Percentiles rank a stretch among this genome's conserved stretches.
phyloP scores from a whole-genome alignment of 2,797 vertebrate species.

The Scleropages formosus region DNA sequence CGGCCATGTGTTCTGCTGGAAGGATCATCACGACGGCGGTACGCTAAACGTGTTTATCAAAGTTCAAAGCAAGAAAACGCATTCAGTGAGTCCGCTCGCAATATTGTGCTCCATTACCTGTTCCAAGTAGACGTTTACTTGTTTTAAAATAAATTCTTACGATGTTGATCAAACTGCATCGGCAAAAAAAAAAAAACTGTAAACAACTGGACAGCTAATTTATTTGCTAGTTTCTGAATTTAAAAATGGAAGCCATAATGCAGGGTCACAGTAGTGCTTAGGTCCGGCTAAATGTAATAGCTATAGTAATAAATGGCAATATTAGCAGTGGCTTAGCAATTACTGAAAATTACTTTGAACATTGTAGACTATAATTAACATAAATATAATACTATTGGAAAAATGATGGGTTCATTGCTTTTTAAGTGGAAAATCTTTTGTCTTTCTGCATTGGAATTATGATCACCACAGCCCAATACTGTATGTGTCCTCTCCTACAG shows the following conservation, averaged over 20 bases:
- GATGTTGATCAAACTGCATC: not conserved
- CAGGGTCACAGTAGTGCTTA: not conserved
- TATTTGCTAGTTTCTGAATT: too few species aligned
- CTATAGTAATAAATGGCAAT: not conserved
- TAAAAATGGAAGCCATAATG: not conserved
- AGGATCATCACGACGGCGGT: conserved; percentile 13
- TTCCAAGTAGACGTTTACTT: conserved; percentile 7
- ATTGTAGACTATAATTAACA: not conserved
- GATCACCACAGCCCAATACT: not conserved
- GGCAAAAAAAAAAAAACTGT: not conserved
- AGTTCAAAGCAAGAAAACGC: conserved; percentile 22
- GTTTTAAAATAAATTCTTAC: not conserved
- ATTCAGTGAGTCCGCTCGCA: not conserved
- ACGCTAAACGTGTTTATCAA: conserved; percentile 8
- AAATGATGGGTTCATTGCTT: not conserved
- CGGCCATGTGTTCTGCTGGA: conserved; percentile 7
- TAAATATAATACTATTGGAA: too few species aligned
- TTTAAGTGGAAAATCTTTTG: too few species aligned
- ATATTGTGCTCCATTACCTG: not conserved
- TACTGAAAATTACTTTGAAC: not conserved
- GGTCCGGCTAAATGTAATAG: not conserved
- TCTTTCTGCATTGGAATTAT: not conserved
- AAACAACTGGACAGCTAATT: too few species aligned
- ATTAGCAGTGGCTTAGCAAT: too few species aligned
- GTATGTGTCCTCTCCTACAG: not conserved